Evolutionary conservation across 2,888 invertebrate genomes (phyloP).

Genomic region (Melieria picta): DNA sequence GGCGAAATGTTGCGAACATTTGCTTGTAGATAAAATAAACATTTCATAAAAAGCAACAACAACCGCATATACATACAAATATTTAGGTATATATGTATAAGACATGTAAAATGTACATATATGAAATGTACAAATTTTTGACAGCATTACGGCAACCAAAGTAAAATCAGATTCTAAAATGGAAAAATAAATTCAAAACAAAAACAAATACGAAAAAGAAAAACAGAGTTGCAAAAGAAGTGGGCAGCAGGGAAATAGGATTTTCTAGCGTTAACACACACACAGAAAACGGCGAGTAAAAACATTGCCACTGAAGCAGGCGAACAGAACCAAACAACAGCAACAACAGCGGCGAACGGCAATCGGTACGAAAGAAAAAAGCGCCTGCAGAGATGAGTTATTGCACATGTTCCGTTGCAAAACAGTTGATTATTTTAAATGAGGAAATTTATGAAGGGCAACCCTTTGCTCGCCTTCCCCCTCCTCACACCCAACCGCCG

Average conservation of each 20-base stretch:
- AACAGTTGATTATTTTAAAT: slow-evolving; percentile 22
- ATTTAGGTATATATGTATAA: too few relatives aligned
- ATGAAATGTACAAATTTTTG: slow-evolving; percentile 17
- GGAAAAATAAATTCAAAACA: neutral
- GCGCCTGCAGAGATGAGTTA: slow-evolving; percentile 9
- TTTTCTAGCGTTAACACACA: too few relatives aligned
- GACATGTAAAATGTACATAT: neutral
- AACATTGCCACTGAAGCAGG: too few relatives aligned
- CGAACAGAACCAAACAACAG: neutral
- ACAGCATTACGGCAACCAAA: slow-evolving; percentile 13
- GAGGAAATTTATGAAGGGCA: slow-evolving; percentile 4
- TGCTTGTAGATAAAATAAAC: neutral
- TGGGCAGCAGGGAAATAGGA: too few relatives aligned
- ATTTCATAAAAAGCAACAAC: neutral
- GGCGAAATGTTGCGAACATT: neutral
- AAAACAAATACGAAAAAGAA: neutral
- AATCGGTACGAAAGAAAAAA: neutral
- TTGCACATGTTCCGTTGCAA: neutral
- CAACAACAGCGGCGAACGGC: neutral
- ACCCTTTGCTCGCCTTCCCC: too few relatives aligned
- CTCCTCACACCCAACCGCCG: too few relatives aligned
- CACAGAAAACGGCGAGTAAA: too few relatives aligned
- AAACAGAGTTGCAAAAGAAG: too few relatives aligned
- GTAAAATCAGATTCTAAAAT: neutral
- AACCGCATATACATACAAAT: too few relatives aligned